phyloP scores from a whole-genome alignment of 1,140 invertebrate genomes.

The Drosophila sechellia region DNA sequence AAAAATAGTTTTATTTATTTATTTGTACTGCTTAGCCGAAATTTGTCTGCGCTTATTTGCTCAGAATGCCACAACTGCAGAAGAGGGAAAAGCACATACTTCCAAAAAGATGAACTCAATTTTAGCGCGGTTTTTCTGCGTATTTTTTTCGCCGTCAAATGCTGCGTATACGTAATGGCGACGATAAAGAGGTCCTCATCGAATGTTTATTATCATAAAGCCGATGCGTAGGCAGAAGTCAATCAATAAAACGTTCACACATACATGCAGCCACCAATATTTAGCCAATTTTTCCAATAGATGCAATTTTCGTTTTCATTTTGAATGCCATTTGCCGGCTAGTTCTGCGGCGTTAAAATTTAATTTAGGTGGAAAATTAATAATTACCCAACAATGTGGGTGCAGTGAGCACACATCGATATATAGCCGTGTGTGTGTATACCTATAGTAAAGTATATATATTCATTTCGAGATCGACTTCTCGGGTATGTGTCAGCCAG shows the following conservation, averaged over 20 bases:
- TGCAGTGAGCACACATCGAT: constrained; percentile 52
- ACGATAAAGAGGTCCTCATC: constrained; percentile 32
- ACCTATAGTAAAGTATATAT: not conserved
- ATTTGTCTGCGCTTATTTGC: constrained; percentile 56
- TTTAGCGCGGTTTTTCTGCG: constrained; percentile 17
- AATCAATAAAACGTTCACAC: constrained; percentile 24
- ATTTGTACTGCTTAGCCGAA: constrained; percentile 24
- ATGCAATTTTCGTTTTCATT: constrained; percentile 79
- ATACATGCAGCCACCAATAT: constrained; percentile 15
- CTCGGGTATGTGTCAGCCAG: constrained; percentile 57
- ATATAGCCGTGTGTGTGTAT: constrained; percentile 5
- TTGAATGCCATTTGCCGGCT: constrained; percentile 63
- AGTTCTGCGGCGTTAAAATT: constrained; percentile 66
- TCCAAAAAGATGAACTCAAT: constrained; percentile 61
- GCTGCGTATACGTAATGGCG: constrained; percentile 72
- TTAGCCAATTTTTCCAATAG: constrained; percentile 68
- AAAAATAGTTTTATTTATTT: constrained; percentile 48
- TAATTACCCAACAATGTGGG: constrained; percentile 79
- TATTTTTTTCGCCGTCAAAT: constrained; percentile 13
- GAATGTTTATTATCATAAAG: constrained; percentile 62
- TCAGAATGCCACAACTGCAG: constrained; percentile 14
- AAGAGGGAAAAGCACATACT: constrained; percentile 34
- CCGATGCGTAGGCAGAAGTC: constrained; percentile 30
- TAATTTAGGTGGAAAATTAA: constrained; percentile 83
- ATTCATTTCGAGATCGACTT: constrained; percentile 29